Conservation (phyloP, 2,888 invertebrate genomes). For the Parapristionchus giblindavisi region DNA sequence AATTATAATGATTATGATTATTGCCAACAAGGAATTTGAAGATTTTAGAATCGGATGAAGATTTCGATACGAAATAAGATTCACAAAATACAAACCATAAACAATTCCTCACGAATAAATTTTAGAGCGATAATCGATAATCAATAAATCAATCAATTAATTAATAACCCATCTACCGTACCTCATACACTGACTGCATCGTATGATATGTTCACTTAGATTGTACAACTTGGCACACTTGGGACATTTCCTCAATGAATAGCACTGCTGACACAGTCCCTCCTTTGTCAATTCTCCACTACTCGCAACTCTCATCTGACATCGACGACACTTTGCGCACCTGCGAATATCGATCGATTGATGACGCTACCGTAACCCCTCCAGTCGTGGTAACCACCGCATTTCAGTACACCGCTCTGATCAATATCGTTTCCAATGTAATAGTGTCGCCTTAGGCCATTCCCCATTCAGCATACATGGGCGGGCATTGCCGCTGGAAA, state of each 20-base stretch:
- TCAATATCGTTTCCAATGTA: too few species aligned
- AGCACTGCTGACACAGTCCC: conserved; percentile 89
- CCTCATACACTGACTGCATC: conserved; percentile 90
- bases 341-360: conserved; percentile 42
- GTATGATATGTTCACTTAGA: conserved; percentile 92
- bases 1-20: too few species aligned
- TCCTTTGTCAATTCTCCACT: conserved; percentile 57
- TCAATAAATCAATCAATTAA: not conserved
- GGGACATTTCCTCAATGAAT: conserved; percentile 86
- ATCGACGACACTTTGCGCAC: conserved; percentile 66
- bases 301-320: conserved; percentile 55
- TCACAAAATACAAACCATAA: not conserved
- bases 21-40: too few species aligned
- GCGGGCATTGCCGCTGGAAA: too few species aligned
- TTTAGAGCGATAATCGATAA: not conserved
- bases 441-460: too few species aligned
- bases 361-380: too few species aligned
- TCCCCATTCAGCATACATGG: too few species aligned
- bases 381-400: too few species aligned
- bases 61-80: not conserved
- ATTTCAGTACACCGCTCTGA: too few species aligned
- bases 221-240: conserved; percentile 85
- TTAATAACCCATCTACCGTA: too few species aligned
- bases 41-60: too few species aligned
- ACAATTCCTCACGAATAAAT: not conserved